A percentile compares a stretch with the other conserved stretches of the same genome.
Evolutionary conservation across 2,113 vertebrate genomes (phyloP).

Genomic region (Thalassarche chlororhynchos): DNA sequence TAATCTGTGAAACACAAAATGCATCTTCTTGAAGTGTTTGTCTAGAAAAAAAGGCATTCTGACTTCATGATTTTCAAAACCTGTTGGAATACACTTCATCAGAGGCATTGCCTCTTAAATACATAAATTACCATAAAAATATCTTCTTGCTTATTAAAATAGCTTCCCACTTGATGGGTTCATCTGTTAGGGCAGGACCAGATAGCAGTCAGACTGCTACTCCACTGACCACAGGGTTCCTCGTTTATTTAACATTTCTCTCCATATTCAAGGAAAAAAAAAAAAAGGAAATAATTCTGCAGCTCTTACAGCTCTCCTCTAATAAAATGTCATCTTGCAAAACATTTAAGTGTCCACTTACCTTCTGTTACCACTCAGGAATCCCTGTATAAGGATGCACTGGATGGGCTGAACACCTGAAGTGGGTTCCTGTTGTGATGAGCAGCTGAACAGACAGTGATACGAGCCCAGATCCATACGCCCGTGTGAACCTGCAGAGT

Average conservation of each 20-base stretch:
- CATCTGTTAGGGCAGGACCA: not conserved
- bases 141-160: not conserved
- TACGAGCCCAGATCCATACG: accelerated
- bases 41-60: slow-evolving; percentile 7
- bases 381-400: not conserved
- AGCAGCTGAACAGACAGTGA: not conserved
- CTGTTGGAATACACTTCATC: not conserved
- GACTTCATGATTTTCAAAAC: not conserved
- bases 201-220: not conserved
- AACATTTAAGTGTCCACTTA: not conserved
- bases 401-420: not conserved
- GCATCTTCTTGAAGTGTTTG: slow-evolving; percentile 58
- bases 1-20: slow-evolving; percentile 56
- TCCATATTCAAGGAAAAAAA: not conserved
- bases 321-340: not conserved
- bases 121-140: not conserved
- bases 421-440: not conserved
- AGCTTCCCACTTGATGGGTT: not conserved
- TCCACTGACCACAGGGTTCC: not conserved
- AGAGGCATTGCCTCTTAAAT: not conserved
- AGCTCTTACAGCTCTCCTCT: not conserved
- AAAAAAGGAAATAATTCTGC: not conserved
- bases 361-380: not conserved
- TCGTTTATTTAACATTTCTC: not conserved
- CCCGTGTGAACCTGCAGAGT: not conserved